Conservation (phyloP, 2,888 invertebrate genomes). For the Carpatolechia fugitivella region DNA sequence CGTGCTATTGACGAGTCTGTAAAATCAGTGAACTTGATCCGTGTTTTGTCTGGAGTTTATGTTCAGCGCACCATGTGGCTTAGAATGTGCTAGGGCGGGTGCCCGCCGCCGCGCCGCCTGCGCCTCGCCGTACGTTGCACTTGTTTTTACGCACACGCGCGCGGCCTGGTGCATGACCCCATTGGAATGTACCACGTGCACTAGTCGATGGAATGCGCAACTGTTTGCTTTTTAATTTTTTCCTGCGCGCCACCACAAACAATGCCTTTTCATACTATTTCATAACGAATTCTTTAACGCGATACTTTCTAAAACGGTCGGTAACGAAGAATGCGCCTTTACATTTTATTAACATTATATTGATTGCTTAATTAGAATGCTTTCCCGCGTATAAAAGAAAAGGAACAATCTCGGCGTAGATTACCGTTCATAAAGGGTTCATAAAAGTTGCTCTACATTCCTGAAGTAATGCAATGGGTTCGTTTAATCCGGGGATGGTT, state of each 20-base stretch:
- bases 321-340: conserved; percentile 19
- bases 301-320: conserved; percentile 61
- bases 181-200: conserved; percentile 76
- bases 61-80: conserved; percentile 5
- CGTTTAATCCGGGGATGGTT: neutral
- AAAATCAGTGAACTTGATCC: neutral
- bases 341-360: conserved; percentile 7
- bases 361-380: conserved; percentile 7
- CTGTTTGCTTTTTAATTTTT: conserved; percentile 74
- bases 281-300: conserved; percentile 68
- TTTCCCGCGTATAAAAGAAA: neutral
- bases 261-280: conserved; percentile 72
- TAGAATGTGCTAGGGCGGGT: conserved; percentile 8
- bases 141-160: conserved; percentile 71
- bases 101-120: conserved; percentile 12
- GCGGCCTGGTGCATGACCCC: conserved; percentile 75
- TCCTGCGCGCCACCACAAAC: conserved; percentile 63
- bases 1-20: neutral
- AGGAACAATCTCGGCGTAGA: neutral
- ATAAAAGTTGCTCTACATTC: neutral
- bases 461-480: neutral
- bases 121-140: conserved; percentile 55
- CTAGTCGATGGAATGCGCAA: conserved; percentile 75
- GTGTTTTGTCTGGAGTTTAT: conserved; percentile 2
- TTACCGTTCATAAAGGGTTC: neutral